Evolutionary conservation across 2,113 vertebrate species (phyloP).

Genomic region (Pipra filicauda): DNA sequence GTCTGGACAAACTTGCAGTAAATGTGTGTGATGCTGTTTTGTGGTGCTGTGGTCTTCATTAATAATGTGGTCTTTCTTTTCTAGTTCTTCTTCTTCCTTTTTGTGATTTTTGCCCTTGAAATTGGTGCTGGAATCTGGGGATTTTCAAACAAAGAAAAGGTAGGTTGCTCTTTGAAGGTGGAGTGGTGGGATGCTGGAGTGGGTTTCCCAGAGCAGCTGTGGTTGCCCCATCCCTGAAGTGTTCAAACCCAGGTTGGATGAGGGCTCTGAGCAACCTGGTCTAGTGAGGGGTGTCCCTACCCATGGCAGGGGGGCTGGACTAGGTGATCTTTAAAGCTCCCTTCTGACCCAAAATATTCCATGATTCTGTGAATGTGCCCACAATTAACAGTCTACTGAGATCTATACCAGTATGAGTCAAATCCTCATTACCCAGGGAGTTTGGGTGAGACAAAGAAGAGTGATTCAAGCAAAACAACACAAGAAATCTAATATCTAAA

Average conservation of each 20-base stretch:
- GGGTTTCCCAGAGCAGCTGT: background rate
- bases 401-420: background rate
- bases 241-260: background rate
- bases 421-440: background rate
- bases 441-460: background rate
- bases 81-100: conserved; percentile 93
- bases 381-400: background rate
- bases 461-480: background rate
- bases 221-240: background rate
- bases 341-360: background rate
- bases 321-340: background rate
- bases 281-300: background rate
- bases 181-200: background rate
- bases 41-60: background rate
- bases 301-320: accelerated
- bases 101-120: conserved; percentile 93
- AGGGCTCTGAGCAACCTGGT: background rate
- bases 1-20: background rate
- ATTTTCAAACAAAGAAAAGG: conserved; percentile 91
- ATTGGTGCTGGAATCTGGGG: conserved; percentile 95
- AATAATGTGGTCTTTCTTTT: background rate
- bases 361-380: background rate
- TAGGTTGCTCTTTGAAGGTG: conserved; percentile 40
- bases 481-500: background rate
- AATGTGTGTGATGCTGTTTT: background rate